phyloP scores from a whole-genome alignment of 1,140 invertebrate genomes.

The Nomia melanderi region DNA sequence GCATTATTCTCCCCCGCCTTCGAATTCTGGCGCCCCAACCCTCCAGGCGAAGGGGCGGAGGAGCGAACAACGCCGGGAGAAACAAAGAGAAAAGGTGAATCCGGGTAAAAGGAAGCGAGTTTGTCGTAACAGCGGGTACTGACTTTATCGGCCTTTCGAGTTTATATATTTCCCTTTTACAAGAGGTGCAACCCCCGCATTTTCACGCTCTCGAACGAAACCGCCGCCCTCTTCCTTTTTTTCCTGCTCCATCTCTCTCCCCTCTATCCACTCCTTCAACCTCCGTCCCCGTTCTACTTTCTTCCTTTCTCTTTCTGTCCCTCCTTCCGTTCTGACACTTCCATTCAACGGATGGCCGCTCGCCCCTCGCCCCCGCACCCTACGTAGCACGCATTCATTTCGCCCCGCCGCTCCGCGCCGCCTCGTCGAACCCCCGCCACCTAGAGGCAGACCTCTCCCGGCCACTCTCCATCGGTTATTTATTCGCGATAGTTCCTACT shows the following conservation, averaged over 20 bases:
- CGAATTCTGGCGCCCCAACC: not conserved
- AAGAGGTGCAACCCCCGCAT: slow-evolving; percentile 63
- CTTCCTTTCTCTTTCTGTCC: slow-evolving; percentile 1
- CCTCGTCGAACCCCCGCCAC: slow-evolving; percentile 36
- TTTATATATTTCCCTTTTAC: slow-evolving; percentile 67
- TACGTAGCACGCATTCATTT: slow-evolving; percentile 62
- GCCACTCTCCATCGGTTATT: slow-evolving; percentile 61
- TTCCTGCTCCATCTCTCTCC: too few relatives aligned
- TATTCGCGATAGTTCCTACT: slow-evolving; percentile 65
- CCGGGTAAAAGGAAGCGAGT: slow-evolving; percentile 51
- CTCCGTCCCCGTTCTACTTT: not conserved
- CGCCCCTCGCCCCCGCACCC: slow-evolving; percentile 18
- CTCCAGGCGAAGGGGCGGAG: not conserved
- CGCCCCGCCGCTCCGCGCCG: slow-evolving; percentile 19
- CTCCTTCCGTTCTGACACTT: slow-evolving; percentile 46
- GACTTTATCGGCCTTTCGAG: slow-evolving; percentile 65
- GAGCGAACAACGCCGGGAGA: slow-evolving; percentile 3
- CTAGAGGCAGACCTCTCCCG: slow-evolving; percentile 31
- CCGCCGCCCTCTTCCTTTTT: slow-evolving; percentile 2
- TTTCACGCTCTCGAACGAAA: slow-evolving; percentile 61
- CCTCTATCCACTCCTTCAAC: not conserved
- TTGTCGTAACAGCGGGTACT: slow-evolving; percentile 65
- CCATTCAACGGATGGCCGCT: slow-evolving; percentile 47
- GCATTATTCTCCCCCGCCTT: slow-evolving; percentile 35
- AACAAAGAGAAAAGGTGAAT: slow-evolving; percentile 52